Evolutionary conservation across 2,113 vertebrate species (phyloP), one percentile per base, ranked within the genome.

Genomic region (Carettochelys insculpta): DNA sequence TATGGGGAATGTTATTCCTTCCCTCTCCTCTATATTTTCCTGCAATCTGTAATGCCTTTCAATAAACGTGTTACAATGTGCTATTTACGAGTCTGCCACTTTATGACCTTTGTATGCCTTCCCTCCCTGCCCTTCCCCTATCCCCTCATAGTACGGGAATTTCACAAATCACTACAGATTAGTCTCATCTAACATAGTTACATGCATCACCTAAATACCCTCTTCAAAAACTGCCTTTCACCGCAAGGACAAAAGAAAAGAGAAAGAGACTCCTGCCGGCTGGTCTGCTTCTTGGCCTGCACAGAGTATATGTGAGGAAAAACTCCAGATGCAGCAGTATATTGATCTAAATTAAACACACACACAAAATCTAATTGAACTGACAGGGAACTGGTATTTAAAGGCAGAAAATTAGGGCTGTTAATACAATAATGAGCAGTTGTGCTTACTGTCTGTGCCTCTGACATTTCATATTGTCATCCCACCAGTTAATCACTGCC

Each of bases 361-460:
- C 86, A 85, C 85, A 82, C 78, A n/a, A 77, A 47, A 47, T 92
- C 94, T 96, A 95, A 95, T 96, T 95, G 94, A 91, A 89, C 91
- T 96, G 95, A 96, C 93, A 93, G 89, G 88, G 88, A 94, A 95
- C 94, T 91, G 92, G 87, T 97, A 93, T 95, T 97, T 97, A 96
- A 97, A 96, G 85, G 93, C 92, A 96, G 96, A 97, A 97, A 97
- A 97, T 95, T 97, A 96, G 95, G 93, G 94, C 87, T 96, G 95
- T 96, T 97, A 97, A 97, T 96, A 91, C 90, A 95, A 94, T 96
- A 97, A 97, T 96, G 96, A 97, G 94, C 93, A 96, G 95, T 97
- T 96, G 92, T 95, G 93, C 95, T 97, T 94, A 94, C 95, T 96
- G 93, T 95, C 96, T 96, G 92, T 89, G 91, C 88, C 71, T 90